Base-by-base conservation (phyloP, 2,113 vertebrate species). In the Sigmodon hispidus region DNA sequence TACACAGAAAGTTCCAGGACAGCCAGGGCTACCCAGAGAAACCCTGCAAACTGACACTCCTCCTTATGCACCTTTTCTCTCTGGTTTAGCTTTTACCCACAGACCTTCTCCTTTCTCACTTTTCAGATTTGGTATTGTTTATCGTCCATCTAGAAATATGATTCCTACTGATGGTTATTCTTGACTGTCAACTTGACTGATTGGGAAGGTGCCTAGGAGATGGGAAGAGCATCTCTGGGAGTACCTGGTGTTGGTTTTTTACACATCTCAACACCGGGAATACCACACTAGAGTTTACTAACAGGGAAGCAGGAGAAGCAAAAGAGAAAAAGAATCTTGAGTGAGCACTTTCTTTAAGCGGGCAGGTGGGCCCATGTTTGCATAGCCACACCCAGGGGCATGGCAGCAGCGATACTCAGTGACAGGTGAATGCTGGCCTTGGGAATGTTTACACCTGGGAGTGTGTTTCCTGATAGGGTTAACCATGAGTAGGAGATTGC, bases 31-130 rank as follows among this genome's bases (percentile, higher is more conserved):
- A 6, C 19, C 5, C 77, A 29, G 79, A 43, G 80, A 43, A 31
- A 29, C 13, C n/a, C n/a, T 8, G 13, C 29, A 83, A 43, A 43
- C 15, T 43, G 12, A 2, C 1, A 0, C 17, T 1, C 11, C 4
- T 31, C 16, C 63, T 87, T 50, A 59, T 17, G 19, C 13, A 5
- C 79, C 48, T 90, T 90, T 48, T 40, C 19, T 92, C 50, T 75
- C 36, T 19, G 57, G 34, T 34, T 92, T 87, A 36, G 2, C 61
- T 75, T 94, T 83, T 48, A 29, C 73, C n/a, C 52, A 0, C 24
- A 22, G 36, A 21, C 52, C 24, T 34, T 40, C 50, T 73, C 63
- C 52, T 12, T 63, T 93, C 34, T 77, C 9, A 73, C 36, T 73
- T 5, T 87, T 81, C 12, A 43, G 76, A 1, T 43, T 89, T 91